Evolutionary conservation across 1,140 invertebrate genomes (phyloP), one percentile per base, ranked within the genome.

Genomic region (Drosophila repletoides): DNA sequence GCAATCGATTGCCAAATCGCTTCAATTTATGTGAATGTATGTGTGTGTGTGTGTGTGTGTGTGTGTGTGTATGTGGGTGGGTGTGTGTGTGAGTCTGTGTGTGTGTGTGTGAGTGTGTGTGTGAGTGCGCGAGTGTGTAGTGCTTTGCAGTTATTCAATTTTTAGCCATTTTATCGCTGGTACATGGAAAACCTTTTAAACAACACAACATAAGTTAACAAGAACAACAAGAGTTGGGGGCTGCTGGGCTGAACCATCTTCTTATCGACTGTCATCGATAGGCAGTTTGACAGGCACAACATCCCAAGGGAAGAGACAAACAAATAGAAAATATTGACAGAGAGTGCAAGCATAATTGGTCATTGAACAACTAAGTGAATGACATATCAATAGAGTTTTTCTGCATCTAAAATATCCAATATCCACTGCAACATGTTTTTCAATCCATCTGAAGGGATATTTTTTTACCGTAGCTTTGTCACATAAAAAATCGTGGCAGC

Each of bases 131-230:
- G 43, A 29, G 26, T 33, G 29, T 36, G 61, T 14, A 36, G 29
- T 17, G 21, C 17, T 26, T 10, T 49, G 59, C 73, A 77, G 79
- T 71, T 84, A 83, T 74, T 77, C 77, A 83, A 83, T 84, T 77
- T n/a, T 84, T 71, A 71, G 70, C 70, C 70, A 72, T 67, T 84
- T 84, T 84, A 83, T 83, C 76, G 76, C 61, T 64, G 10, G 12
- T 28, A 83, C 79, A 83, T 56, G 79, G 45, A 83, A 83, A 83
- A 84, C 79, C 79, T 83, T 83, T 83, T 83, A 84, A 77, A 71
- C 64, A 76, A 28, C 51, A 66, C 67, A 72, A 36, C 63, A 80
- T 36, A 58, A 19, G 45, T 29, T n/a, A n/a, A n/a, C n/a, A n/a
- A n/a, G n/a, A 40, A 17, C 26, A 43, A 45, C 48, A 34, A 33